A percentile compares a stretch with the other conserved stretches of the same genome.
phyloP scores from a whole-genome alignment of 2,113 vertebrate genomes.

The Nematolebias whitei region DNA sequence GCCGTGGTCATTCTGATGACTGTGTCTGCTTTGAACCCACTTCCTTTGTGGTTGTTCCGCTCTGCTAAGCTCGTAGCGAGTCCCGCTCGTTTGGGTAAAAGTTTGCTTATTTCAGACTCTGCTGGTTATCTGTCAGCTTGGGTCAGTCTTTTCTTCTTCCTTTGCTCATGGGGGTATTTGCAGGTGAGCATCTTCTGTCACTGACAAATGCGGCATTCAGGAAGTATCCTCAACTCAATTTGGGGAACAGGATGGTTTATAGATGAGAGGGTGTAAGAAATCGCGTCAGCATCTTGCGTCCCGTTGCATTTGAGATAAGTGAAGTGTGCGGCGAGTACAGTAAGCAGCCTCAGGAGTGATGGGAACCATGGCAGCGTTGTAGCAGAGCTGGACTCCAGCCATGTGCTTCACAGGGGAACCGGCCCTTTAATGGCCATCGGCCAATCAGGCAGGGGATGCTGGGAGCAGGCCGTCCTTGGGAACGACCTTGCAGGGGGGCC shows the following conservation, averaged over 20 bases:
- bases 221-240: conserved; percentile 20
- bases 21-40: conserved; percentile 41
- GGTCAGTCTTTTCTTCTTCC: conserved; percentile 5
- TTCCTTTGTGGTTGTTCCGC: conserved; percentile 44
- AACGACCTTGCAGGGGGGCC: conserved; percentile 78
- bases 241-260: conserved; percentile 7
- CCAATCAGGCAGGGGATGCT: conserved; percentile 77
- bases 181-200: conserved; percentile 34
- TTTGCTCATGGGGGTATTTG: conserved; percentile 9
- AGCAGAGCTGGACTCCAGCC: conserved; percentile 50
- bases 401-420: conserved; percentile 62
- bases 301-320: conserved; percentile 1
- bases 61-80: conserved; percentile 61
- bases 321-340: conserved; percentile 41
- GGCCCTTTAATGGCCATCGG: conserved; percentile 78
- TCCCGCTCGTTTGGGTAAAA: conserved; percentile 42
- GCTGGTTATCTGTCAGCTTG: conserved; percentile 24
- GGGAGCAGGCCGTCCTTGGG: conserved; percentile 77
- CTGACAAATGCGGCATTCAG: conserved; percentile 27
- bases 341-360: conserved; percentile 41
- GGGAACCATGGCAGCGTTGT: conserved; percentile 39
- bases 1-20: conserved; percentile 52
- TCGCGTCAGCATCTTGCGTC: conserved; percentile 36
- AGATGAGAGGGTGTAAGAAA: conserved; percentile 16
- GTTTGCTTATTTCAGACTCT: conserved; percentile 33